Evolutionary conservation across 2,113 vertebrate genomes (phyloP).

Genomic region (Alethe diademata): DNA sequence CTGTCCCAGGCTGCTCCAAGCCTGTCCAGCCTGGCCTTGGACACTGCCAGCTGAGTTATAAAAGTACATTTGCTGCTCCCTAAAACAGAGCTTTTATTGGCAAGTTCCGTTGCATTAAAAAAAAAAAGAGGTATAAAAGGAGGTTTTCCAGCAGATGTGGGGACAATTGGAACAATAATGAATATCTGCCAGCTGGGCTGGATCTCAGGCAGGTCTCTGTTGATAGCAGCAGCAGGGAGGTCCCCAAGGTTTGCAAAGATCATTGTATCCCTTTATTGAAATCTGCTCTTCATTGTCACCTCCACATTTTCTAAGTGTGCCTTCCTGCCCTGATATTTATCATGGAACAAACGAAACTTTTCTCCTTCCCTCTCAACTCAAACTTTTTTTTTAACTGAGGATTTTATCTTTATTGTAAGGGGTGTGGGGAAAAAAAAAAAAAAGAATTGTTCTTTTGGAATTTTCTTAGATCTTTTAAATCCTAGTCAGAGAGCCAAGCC

Average conservation of each 20-base stretch:
- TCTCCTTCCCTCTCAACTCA: not conserved
- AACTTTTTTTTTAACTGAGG: not conserved
- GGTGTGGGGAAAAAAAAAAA: fast-evolving
- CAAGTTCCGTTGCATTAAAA: not conserved
- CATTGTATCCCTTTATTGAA: not conserved
- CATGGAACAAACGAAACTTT: not conserved
- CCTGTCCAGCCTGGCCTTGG: not conserved
- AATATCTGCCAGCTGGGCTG: constrained; percentile 34
- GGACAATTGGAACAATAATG: not conserved
- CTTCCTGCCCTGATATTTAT: not conserved
- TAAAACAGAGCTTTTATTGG: not conserved
- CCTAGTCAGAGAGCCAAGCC: not conserved
- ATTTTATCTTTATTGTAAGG: not conserved
- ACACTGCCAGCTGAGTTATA: not conserved
- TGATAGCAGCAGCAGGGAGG: constrained; percentile 10
- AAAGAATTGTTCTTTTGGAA: not conserved
- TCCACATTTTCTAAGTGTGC: not conserved
- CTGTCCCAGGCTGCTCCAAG: too few species aligned
- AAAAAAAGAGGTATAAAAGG: not conserved
- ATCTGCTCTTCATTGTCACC: constrained; percentile 45
- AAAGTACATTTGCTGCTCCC: not conserved
- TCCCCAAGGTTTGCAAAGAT: constrained; percentile 18
- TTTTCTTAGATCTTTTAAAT: not conserved
- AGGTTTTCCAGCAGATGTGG: not conserved
- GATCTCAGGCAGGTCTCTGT: constrained; percentile 13